phyloP scores from a whole-genome alignment of 2,888 invertebrate species.

The Pseudoips prasinana region DNA sequence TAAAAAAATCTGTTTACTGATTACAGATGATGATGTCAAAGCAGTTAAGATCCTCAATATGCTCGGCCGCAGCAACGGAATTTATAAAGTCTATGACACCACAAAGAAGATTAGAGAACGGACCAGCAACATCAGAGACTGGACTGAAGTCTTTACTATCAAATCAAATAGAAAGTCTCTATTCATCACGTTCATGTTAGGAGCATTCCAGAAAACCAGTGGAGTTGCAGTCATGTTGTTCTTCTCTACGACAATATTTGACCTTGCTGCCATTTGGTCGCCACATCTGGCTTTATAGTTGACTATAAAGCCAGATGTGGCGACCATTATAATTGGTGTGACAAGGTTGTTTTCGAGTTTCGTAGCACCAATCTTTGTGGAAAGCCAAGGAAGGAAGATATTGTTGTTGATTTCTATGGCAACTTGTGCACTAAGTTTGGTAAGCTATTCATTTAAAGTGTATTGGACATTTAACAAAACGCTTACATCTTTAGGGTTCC shows the following conservation, averaged over 20 bases:
- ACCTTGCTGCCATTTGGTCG: no score
- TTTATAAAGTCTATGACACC: conserved; percentile 26
- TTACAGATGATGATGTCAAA: conserved; percentile 38
- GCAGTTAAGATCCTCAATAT: conserved; percentile 38
- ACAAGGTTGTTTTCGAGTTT: conserved; percentile 38
- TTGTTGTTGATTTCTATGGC: conserved; percentile 41
- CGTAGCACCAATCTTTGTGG: conserved; percentile 42
- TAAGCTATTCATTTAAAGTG: conserved; percentile 6
- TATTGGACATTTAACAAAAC: no score
- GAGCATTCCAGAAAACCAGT: conserved; percentile 40
- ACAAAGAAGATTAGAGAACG: background rate
- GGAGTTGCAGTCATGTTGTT: conserved; percentile 43
- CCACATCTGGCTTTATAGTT: no score
- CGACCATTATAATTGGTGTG: conserved; percentile 39
- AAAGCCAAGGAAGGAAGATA: conserved; percentile 43
- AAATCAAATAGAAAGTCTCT: conserved; percentile 44
- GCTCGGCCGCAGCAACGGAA: conserved; percentile 37
- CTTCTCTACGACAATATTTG: conserved; percentile 46
- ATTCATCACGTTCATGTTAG: conserved; percentile 38
- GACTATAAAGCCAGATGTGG: conserved; percentile 38
- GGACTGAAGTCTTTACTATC: conserved; percentile 26
- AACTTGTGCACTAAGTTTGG: conserved; percentile 15
- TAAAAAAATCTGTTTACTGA: no score
- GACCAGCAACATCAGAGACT: conserved; percentile 18
- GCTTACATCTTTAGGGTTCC: no score